Conservation (phyloP, 1,140 invertebrate species). For the Solenopsis fugax region DNA sequence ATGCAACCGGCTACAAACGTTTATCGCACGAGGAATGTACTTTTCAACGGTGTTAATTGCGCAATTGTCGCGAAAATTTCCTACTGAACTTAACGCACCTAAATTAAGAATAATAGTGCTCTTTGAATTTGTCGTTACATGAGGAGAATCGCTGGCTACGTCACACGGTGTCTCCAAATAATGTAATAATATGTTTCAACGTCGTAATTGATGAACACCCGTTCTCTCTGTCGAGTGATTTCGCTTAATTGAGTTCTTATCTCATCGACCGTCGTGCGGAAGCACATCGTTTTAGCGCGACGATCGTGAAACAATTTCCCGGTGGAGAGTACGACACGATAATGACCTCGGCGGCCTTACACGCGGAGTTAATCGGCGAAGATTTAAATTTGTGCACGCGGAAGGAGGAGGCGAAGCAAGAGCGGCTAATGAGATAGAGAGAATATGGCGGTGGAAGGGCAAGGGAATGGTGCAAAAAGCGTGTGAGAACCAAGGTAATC, state of each 20-base stretch:
- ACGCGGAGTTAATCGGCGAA: slow-evolving; percentile 50
- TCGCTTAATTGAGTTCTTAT: slow-evolving; percentile 58
- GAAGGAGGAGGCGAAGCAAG: neutral
- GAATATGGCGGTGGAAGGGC: no score
- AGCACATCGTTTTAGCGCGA: slow-evolving; percentile 44
- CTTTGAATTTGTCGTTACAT: neutral
- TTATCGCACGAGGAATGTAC: neutral
- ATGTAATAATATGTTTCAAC: slow-evolving; percentile 4
- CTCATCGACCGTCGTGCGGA: slow-evolving; percentile 42
- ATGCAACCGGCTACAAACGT: neutral
- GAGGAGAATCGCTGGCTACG: no score
- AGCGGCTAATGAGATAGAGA: slow-evolving; percentile 25
- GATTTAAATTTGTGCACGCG: slow-evolving; percentile 50
- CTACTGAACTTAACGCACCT: neutral
- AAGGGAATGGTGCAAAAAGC: neutral
- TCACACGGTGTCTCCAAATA: neutral
- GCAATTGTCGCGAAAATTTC: neutral
- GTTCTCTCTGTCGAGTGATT: slow-evolving; percentile 21
- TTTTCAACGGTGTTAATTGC: neutral
- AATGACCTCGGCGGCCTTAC: slow-evolving; percentile 59
- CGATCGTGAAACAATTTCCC: slow-evolving; percentile 57
- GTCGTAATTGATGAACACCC: neutral
- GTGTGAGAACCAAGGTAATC: neutral
- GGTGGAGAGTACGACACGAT: slow-evolving; percentile 48
- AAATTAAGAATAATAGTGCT: neutral